These are phyloP conservation scores for Thaumetopoea pityocampa DNA, from an alignment of 1,140 invertebrate genomes.

Conservation along the genomic window DNA sequence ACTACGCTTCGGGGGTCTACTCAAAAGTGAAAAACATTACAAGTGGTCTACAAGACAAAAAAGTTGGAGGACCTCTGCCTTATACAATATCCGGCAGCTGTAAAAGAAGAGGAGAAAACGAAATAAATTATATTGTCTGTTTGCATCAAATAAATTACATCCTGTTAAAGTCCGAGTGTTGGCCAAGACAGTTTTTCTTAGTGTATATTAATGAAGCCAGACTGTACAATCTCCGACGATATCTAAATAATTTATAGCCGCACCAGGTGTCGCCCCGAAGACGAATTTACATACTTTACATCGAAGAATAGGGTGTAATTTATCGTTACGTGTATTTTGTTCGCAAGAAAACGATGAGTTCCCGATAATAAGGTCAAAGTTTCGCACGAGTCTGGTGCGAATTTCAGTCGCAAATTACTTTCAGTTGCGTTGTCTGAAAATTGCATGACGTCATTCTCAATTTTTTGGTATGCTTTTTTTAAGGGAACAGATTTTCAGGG, in stretches of 20 bases:
- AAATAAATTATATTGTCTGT: slow-evolving; percentile 15
- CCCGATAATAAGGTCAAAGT: slow-evolving; percentile 14
- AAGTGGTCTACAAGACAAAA: no score
- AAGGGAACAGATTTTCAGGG: no score
- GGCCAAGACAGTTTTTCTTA: slow-evolving; percentile 44
- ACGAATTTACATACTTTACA: slow-evolving; percentile 25
- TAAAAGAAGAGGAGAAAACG: no score
- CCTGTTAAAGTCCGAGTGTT: slow-evolving; percentile 16
- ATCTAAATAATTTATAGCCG: slow-evolving; percentile 66
- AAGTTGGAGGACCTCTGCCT: no score
- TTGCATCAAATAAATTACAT: slow-evolving; percentile 17
- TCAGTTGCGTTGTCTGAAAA: slow-evolving; percentile 2
- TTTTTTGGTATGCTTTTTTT: no score
- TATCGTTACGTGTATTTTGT: slow-evolving; percentile 17
- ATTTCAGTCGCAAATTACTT: slow-evolving; percentile 10
- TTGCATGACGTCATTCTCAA: no score
- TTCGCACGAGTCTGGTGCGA: slow-evolving; percentile 7
- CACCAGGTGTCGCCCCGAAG: slow-evolving; percentile 47
- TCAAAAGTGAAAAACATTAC: no score
- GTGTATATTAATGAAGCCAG: slow-evolving; percentile 62
- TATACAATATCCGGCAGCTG: no score
- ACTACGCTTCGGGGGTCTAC: no score
- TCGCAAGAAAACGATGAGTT: slow-evolving; percentile 18
- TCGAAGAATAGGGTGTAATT: slow-evolving; percentile 12
- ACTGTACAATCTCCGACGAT: slow-evolving; percentile 53